These are phyloP conservation scores for Dendrophyllia cribrosa DNA, from an alignment of 64 coral and sea anemone genomes.

Conservation along the genomic window DNA sequence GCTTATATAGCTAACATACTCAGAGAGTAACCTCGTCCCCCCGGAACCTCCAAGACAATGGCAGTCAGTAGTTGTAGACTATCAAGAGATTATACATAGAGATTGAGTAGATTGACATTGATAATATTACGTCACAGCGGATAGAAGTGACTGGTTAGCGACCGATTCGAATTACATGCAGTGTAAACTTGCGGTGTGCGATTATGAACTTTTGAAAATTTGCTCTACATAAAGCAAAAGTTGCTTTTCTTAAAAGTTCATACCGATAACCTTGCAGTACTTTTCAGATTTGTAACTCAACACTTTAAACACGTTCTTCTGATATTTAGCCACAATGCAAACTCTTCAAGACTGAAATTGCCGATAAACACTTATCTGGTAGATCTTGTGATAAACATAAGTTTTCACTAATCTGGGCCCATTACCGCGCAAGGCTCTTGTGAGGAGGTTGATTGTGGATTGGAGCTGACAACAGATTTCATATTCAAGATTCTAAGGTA, in stretches of 20 bases:
- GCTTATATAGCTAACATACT: no score
- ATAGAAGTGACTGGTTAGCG: no score
- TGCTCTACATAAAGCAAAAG: no score
- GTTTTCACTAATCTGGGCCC: background rate
- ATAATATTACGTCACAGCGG: no score
- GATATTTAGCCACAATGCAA: background rate
- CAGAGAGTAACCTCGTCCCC: no score
- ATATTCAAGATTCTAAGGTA: background rate
- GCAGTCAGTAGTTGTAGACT: no score
- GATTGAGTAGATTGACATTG: no score
- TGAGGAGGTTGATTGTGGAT: background rate
- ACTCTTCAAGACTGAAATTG: constrained; percentile 36
- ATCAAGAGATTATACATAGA: no score
- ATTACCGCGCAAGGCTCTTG: constrained; percentile 6
- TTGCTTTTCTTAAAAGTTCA: background rate
- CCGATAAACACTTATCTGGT: constrained; percentile 43
- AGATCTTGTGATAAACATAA: constrained; percentile 28
- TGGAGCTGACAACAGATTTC: background rate
- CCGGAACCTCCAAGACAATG: no score
- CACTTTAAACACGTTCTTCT: constrained; percentile 25
- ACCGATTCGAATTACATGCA: no score
- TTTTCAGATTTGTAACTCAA: constrained; percentile 38
- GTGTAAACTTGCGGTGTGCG: no score
- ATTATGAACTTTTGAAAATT: no score
- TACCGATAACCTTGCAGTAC: background rate